Evolutionary conservation across 2,113 vertebrate genomes (phyloP), one percentile per base, ranked within the genome.

Genomic region (Leptodactylus fuscus): DNA sequence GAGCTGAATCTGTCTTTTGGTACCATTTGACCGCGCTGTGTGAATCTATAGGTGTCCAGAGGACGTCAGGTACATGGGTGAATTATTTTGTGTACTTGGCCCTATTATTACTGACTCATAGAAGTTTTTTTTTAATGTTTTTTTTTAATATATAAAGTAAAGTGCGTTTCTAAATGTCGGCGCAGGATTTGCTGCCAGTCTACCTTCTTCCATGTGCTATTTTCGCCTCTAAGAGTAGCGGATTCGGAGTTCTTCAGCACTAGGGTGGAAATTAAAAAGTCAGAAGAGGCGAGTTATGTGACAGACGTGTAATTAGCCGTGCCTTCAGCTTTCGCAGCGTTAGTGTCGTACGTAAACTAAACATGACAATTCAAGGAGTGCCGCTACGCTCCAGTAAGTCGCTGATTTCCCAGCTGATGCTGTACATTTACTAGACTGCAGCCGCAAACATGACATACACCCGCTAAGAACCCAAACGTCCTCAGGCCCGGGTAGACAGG

Each of bases 351-450:
- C 88, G 88, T 48, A 74, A 78, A 88, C 10, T 3, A 83, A 92
- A 90, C 62, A 71, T 38, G 86, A 89, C 88, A 88, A 87, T 46
- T 34, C 58, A 75, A 67, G 83, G 87, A 90, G 86, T 76, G 10
- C 2, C 3, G 87, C 87, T 41, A 81, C 65, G 90, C 91, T 89
- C 91, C 89, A 85, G 78, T 78, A 91, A 67, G 82, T 75, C 88
- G 85, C 86, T 91, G 92, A 94, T 92, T 94, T 93, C 92, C 91
- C 91, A 85, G 67, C 85, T 36, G 92, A 89, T 89, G 88, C 82
- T 5, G 11, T 71, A 82, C 90, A 91, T 81, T 90, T 78, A 69
- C 82, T 41, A 83, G 85, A 44, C 87, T 92, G 32, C 48, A 83
- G 49, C 46, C 67, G 58, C 46, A 74, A 58, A 38, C 65, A 69